Evolutionary conservation across 30 jellyfish, hydroid and myxozoan species (phyloP).

Genomic region (Cassiopea andromeda): DNA sequence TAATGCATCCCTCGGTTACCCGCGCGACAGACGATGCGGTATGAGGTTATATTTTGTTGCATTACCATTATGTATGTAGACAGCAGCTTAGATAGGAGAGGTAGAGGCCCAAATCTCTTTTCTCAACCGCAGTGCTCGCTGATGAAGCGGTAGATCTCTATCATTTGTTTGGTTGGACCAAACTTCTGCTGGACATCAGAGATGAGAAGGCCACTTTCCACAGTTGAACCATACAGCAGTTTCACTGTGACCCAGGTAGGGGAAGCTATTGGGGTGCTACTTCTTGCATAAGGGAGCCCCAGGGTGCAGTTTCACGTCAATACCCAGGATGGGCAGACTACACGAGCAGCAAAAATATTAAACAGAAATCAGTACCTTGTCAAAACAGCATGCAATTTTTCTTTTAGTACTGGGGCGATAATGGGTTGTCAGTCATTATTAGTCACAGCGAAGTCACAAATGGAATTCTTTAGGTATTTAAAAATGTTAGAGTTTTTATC

Average conservation of each 20-base stretch:
- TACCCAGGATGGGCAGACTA: background rate
- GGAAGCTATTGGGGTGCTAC: constrained; percentile 31
- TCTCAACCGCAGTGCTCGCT: constrained; percentile 37
- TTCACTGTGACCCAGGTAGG: constrained; percentile 53
- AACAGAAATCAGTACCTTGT: too few relatives aligned
- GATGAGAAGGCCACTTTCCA: background rate
- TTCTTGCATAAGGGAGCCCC: constrained; percentile 30
- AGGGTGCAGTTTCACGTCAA: constrained; percentile 53
- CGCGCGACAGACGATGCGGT: constrained; percentile 74
- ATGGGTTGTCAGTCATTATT: too few relatives aligned
- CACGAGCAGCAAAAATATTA: too few relatives aligned
- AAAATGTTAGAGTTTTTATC: too few relatives aligned
- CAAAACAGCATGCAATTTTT: too few relatives aligned
- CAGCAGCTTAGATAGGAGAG: background rate
- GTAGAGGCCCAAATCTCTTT: constrained; percentile 11
- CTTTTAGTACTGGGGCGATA: too few relatives aligned
- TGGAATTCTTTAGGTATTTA: too few relatives aligned
- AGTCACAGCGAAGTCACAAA: too few relatives aligned
- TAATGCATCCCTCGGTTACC: constrained; percentile 33
- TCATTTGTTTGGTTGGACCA: background rate
- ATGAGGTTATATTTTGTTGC: constrained; percentile 3
- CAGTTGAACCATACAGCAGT: constrained; percentile 20
- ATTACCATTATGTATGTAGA: background rate
- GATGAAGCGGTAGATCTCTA: background rate
- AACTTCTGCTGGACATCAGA: background rate